Evolutionary conservation across 2,113 vertebrate species (phyloP).

Genomic region (Solea senegalensis): DNA sequence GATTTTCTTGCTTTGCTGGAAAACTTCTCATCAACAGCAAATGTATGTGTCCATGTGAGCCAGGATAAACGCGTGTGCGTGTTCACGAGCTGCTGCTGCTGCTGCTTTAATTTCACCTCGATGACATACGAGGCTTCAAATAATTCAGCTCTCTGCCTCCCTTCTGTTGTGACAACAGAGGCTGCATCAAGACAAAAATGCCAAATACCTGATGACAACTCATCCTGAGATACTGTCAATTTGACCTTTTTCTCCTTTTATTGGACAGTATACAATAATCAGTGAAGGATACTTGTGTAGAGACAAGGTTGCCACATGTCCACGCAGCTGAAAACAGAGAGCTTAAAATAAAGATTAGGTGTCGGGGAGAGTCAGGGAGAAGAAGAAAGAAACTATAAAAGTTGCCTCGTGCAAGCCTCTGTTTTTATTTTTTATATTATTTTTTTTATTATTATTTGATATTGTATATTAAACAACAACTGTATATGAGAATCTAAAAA

Average conservation of each 20-base stretch:
- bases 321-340: background rate
- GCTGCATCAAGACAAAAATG: conserved; percentile 28
- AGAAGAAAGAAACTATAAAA: background rate
- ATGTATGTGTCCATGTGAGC: background rate
- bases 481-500: too few relatives aligned
- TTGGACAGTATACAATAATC: conserved; percentile 26
- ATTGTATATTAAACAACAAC: too few relatives aligned
- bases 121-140: conserved; percentile 54
- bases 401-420: too few relatives aligned
- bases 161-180: conserved; percentile 45
- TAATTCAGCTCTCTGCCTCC: conserved; percentile 38
- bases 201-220: conserved; percentile 31
- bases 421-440: too few relatives aligned
- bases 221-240: conserved; percentile 18
- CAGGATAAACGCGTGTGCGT: background rate
- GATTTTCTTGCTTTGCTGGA: too few relatives aligned
- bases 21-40: too few relatives aligned
- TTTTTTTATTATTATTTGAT: too few relatives aligned
- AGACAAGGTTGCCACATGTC: background rate
- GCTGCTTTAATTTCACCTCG: conserved; percentile 47
- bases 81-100: background rate
- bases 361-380: background rate
- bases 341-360: conserved; percentile 8
- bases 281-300: conserved; percentile 11
- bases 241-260: conserved; percentile 47